These are phyloP conservation scores for Dicrostonyx torquatus DNA, from an alignment of 2,797 vertebrate genomes.

Conservation along the genomic window DNA sequence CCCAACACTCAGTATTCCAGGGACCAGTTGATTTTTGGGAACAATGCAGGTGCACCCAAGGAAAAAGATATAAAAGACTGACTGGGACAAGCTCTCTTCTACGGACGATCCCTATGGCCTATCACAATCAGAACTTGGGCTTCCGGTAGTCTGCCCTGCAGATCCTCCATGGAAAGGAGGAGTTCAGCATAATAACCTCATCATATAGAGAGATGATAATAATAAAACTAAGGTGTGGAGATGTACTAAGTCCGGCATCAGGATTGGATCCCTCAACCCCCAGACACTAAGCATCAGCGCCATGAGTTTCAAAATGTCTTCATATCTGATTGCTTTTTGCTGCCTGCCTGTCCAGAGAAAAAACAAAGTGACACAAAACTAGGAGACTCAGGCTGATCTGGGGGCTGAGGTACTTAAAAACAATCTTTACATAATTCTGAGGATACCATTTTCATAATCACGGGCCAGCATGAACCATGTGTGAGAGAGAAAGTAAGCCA, in stretches of 20 bases:
- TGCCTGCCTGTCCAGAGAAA: neutral
- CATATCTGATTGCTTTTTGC: neutral
- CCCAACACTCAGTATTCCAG: neutral
- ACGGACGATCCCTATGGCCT: neutral
- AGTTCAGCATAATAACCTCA: neutral
- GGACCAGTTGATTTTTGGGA: neutral
- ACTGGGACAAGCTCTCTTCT: neutral
- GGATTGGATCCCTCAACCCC: neutral
- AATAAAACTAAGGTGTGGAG: neutral
- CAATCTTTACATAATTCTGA: neutral
- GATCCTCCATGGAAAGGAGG: neutral
- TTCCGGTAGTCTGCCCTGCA: neutral
- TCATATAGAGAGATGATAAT: neutral
- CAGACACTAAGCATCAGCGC: neutral
- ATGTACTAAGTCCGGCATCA: neutral
- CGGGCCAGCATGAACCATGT: neutral
- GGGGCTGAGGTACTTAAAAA: neutral
- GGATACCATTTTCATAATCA: neutral
- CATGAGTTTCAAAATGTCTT: rapidly evolving
- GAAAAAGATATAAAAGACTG: neutral
- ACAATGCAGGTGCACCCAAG: neutral
- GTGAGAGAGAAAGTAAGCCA: neutral
- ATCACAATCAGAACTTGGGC: too few relatives aligned
- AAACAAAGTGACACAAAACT: neutral
- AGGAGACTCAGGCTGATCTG: neutral